Percentiles rank a stretch among this genome's conserved stretches.
Evolutionary conservation across 2,113 vertebrate genomes (phyloP).

Genomic region (Calidris pugnax): DNA sequence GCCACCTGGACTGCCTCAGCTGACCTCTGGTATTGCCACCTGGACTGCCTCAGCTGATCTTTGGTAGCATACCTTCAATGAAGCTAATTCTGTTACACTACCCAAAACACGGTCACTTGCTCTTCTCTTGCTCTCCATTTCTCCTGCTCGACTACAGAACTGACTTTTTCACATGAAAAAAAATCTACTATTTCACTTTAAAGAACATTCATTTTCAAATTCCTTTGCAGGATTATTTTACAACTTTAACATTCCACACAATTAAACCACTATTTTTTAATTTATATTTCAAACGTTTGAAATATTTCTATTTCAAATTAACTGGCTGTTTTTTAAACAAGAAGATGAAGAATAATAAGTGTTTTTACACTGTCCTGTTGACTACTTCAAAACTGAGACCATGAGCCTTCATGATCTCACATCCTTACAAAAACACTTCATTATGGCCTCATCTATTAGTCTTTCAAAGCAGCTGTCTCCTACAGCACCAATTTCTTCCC

Average conservation of each 20-base stretch:
- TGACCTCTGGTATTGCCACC: not conserved
- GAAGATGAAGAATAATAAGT: not conserved
- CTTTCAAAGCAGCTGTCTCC: not conserved
- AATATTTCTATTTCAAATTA: not conserved
- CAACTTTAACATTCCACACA: not conserved
- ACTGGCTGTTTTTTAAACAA: not conserved
- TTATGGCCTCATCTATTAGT: not conserved
- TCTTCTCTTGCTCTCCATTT: not conserved
- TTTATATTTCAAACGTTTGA: not conserved
- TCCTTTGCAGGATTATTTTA: not conserved
- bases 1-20: not conserved
- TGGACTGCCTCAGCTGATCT: not conserved
- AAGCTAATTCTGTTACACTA: not conserved
- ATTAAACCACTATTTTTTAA: not conserved
- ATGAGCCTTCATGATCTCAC: not conserved
- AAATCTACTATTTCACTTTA: not conserved
- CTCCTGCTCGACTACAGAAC: not conserved
- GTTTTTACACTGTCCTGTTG: not conserved
- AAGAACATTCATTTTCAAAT: not conserved
- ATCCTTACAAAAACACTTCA: not conserved
- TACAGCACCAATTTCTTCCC: not conserved
- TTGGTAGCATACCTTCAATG: not conserved
- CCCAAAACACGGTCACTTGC: not conserved
- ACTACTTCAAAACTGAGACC: not conserved
- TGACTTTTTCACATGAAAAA: not conserved